Conservation (phyloP, 2,113 vertebrate species). For the Urocynchramus pylzowi region DNA sequence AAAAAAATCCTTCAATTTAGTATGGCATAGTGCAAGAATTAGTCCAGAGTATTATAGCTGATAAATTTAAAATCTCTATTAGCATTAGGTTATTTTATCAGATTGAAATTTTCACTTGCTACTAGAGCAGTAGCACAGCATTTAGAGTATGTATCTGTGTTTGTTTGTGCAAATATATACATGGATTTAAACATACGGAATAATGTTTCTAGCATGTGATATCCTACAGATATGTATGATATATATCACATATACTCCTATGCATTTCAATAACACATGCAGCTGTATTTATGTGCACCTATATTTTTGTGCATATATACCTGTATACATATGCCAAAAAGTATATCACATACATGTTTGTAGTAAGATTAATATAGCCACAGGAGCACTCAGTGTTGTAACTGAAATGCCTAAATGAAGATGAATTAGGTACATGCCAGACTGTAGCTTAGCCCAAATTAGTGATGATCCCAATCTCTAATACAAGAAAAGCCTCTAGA, state of each 20-base stretch:
- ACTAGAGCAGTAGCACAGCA: not conserved
- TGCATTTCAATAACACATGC: not conserved
- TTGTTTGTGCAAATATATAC: not conserved
- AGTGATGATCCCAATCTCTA: not conserved
- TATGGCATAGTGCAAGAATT: not conserved
- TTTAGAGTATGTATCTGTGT: not conserved
- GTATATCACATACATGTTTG: not conserved
- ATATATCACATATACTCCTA: not conserved
- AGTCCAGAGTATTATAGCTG: not conserved
- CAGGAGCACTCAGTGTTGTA: rapidly evolving
- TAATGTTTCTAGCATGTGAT: not conserved
- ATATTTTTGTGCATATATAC: not conserved
- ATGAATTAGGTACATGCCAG: not conserved
- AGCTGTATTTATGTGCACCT: not conserved
- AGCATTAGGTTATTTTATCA: not conserved
- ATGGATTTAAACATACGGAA: not conserved
- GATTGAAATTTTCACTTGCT: not conserved
- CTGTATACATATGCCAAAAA: not conserved
- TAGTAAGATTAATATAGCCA: not conserved
- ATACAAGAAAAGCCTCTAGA: not conserved
- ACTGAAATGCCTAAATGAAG: not conserved
- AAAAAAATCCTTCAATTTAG: not conserved
- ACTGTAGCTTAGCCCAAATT: not conserved
- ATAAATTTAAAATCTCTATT: not conserved
- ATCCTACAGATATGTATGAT: not conserved